These are phyloP conservation scores for Leptodactylus fallax DNA, from an alignment of 2,797 vertebrate species.

Conservation along the genomic window DNA sequence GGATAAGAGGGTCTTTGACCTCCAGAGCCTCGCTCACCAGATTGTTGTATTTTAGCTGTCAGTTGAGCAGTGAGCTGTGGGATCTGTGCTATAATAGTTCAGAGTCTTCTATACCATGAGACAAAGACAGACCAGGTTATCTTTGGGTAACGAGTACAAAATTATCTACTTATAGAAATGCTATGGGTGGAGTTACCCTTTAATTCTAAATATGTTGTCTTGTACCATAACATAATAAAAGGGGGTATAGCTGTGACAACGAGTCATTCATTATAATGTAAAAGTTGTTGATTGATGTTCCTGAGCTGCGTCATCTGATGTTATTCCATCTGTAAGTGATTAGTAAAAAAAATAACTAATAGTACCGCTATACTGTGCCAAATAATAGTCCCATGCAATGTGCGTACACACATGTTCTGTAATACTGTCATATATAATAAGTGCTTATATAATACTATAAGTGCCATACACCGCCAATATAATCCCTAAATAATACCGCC, in stretches of 20 bases:
- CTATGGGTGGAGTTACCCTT: too few relatives aligned
- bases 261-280: too few relatives aligned
- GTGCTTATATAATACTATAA: background rate
- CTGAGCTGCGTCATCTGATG: too few relatives aligned
- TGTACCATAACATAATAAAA: too few relatives aligned
- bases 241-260: too few relatives aligned
- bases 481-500: background rate
- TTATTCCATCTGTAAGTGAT: too few relatives aligned
- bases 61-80: background rate
- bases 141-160: too few relatives aligned
- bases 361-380: background rate
- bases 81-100: background rate
- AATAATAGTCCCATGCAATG: background rate
- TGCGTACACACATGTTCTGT: background rate
- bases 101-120: background rate
- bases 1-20: conserved; percentile 2
- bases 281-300: too few relatives aligned
- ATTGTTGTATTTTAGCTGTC: background rate
- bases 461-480: background rate
- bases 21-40: background rate
- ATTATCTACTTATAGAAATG: too few relatives aligned
- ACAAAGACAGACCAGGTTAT: background rate
- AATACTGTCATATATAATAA: background rate
- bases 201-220: too few relatives aligned
- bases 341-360: background rate